Conservation (phyloP, 1,140 invertebrate genomes). For the Pollicipes pollicipes region DNA sequence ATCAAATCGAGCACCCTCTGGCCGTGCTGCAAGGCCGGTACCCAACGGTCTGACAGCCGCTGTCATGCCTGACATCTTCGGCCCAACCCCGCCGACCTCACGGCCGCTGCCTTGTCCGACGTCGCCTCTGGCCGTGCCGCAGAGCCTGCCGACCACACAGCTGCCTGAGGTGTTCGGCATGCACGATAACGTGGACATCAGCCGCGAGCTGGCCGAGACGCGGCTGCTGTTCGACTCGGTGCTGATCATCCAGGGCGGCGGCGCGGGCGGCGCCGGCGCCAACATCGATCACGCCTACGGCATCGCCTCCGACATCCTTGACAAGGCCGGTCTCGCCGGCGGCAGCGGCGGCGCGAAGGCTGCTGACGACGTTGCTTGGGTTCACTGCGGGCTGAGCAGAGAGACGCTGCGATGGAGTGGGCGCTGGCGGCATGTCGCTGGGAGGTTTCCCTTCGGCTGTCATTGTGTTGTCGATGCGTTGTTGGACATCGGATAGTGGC, state of each 20-base stretch:
- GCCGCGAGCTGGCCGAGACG: slow-evolving; percentile 80
- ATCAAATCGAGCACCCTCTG: too few relatives aligned
- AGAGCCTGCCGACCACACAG: slow-evolving; percentile 53
- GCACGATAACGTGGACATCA: slow-evolving; percentile 84
- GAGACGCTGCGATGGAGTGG: too few relatives aligned
- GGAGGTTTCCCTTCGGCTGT: too few relatives aligned
- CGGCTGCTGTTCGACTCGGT: slow-evolving; percentile 57
- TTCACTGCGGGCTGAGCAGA: too few relatives aligned
- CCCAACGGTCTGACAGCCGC: too few relatives aligned
- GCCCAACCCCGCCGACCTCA: too few relatives aligned
- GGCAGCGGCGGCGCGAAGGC: background rate
- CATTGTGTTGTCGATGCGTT: too few relatives aligned
- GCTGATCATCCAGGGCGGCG: slow-evolving; percentile 41
- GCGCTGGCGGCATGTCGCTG: too few relatives aligned
- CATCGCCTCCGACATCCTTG: slow-evolving; percentile 50
- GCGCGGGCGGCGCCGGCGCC: slow-evolving; percentile 38
- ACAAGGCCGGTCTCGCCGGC: slow-evolving; percentile 19
- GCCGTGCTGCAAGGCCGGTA: too few relatives aligned
- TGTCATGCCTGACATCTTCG: too few relatives aligned
- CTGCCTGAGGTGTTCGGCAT: slow-evolving; percentile 78
- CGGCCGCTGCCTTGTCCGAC: too few relatives aligned
- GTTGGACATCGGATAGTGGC: too few relatives aligned
- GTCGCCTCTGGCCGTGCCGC: background rate
- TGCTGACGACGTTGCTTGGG: background rate
- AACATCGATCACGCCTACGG: slow-evolving; percentile 43